phyloP scores from a whole-genome alignment of 2,797 vertebrate genomes.

The Ctenopoma kingsleyae region DNA sequence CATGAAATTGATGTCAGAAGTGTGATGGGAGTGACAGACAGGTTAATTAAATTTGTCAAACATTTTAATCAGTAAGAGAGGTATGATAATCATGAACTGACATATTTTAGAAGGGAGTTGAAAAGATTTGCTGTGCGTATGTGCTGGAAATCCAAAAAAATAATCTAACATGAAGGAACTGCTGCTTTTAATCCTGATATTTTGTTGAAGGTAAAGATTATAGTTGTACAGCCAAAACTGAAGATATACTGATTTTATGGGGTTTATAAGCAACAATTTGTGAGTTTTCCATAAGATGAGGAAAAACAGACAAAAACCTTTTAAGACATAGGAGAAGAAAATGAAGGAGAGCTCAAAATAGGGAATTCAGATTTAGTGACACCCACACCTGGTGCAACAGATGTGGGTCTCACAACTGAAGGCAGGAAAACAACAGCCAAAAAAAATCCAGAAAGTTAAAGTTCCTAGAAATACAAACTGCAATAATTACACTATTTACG shows the following conservation, averaged over 20 bases:
- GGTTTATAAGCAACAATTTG: background rate
- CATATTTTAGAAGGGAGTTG: conserved; percentile 33
- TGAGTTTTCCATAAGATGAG: background rate
- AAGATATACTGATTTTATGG: background rate
- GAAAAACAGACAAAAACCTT: background rate
- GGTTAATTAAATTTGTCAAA: conserved; percentile 61
- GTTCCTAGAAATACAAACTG: background rate
- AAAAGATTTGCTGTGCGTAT: conserved; percentile 3
- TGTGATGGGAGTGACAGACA: conserved; percentile 64
- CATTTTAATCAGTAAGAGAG: conserved; percentile 62
- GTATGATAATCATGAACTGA: conserved; percentile 59
- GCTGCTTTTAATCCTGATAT: background rate
- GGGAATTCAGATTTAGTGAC: background rate
- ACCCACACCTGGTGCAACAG: too few species aligned
- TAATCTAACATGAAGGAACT: background rate
- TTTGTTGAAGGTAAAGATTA: background rate
- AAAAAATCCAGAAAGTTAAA: too few species aligned
- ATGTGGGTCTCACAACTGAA: too few species aligned
- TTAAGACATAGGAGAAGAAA: background rate
- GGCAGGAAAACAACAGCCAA: background rate
- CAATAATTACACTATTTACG: background rate
- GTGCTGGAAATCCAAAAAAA: background rate
- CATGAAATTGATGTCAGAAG: conserved; percentile 56
- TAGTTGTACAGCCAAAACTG: background rate
- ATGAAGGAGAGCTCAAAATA: background rate